Evolutionary conservation across 2,113 vertebrate genomes (phyloP).

Genomic region (Gambusia holbrooki): DNA sequence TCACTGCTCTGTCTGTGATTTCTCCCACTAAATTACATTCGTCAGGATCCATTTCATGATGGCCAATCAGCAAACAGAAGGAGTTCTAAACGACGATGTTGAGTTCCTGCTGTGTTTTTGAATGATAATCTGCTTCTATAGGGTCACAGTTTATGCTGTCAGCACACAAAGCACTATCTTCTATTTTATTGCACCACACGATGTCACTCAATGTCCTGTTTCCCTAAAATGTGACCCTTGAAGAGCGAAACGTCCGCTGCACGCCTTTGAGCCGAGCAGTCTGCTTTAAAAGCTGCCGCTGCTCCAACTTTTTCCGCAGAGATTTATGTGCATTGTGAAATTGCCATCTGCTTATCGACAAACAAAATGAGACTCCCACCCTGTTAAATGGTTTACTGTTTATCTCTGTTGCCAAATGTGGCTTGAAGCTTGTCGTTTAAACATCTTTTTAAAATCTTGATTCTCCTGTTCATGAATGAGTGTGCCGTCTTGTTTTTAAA

Average conservation of each 20-base stretch:
- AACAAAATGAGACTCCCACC: constrained; percentile 41
- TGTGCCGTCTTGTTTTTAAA: constrained; percentile 17
- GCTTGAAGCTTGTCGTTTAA: constrained; percentile 44
- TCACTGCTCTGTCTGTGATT: too few species aligned
- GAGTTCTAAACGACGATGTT: too few species aligned
- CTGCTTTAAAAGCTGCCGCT: constrained; percentile 3
- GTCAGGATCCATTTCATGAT: too few species aligned
- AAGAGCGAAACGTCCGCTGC: constrained; percentile 24
- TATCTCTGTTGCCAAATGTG: constrained; percentile 43
- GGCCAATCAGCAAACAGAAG: too few species aligned
- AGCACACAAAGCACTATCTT: not conserved
- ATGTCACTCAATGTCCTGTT: not conserved
- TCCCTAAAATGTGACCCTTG: constrained; percentile 4
- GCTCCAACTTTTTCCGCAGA: constrained; percentile 35
- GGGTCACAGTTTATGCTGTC: too few species aligned
- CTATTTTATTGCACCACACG: not conserved
- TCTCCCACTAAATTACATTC: too few species aligned
- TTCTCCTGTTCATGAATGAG: constrained; percentile 20
- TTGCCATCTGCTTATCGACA: constrained; percentile 66
- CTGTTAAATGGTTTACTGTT: constrained; percentile 39
- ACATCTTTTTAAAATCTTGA: constrained; percentile 39
- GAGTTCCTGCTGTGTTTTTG: too few species aligned
- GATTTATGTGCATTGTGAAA: constrained; percentile 56
- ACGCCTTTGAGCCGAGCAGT: constrained; percentile 41
- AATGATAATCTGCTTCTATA: too few species aligned